Conservation (phyloP, 2,797 vertebrate species). For the Oreortyx pictus region DNA sequence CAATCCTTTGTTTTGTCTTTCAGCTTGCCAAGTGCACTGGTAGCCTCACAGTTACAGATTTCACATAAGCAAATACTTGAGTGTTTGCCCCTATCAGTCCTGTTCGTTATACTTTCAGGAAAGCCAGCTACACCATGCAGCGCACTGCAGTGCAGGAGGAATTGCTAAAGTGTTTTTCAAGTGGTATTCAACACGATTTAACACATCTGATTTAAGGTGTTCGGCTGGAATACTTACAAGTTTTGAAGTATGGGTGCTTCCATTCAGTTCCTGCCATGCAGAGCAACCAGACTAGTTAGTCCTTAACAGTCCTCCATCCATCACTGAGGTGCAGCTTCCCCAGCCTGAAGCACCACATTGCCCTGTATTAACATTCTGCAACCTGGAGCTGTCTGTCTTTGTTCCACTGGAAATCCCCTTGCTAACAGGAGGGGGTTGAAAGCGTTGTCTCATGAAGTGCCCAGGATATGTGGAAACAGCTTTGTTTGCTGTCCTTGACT, state of each 20-base stretch:
- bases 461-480: background rate
- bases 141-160: background rate
- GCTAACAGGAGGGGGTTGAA: background rate
- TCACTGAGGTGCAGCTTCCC: background rate
- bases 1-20: background rate
- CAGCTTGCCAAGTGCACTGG: background rate
- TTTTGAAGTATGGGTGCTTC: background rate
- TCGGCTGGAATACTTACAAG: background rate
- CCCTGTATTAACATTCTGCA: background rate
- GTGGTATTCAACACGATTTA: background rate
- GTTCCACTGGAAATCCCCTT: background rate
- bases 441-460: background rate
- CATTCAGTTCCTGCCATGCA: background rate
- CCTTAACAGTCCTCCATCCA: background rate
- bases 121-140: background rate
- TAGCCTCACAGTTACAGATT: background rate
- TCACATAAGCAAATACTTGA: background rate
- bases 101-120: slow-evolving; percentile 14
- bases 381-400: background rate
- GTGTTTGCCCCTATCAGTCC: background rate
- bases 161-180: background rate
- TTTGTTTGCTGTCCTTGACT: background rate
- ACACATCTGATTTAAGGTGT: background rate
- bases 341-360: background rate
- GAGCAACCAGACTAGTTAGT: background rate